These are phyloP conservation scores for Actias luna DNA, from an alignment of 2,888 invertebrate species.

Conservation along the genomic window DNA sequence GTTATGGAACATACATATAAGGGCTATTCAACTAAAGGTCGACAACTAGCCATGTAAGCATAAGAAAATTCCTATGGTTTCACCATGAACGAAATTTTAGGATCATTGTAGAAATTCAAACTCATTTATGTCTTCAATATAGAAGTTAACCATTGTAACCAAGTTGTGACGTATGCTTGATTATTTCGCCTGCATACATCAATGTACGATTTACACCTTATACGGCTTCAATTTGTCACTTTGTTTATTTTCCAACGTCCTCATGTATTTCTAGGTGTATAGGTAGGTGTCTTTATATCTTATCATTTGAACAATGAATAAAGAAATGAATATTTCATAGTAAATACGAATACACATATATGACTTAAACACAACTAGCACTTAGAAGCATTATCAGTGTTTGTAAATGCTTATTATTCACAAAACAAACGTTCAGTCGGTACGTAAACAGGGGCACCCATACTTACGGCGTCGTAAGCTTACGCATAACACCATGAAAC, in stretches of 20 bases:
- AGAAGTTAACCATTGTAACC: neutral
- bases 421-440: constrained; percentile 8
- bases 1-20: too few species aligned
- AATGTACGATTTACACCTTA: too few species aligned
- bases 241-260: neutral
- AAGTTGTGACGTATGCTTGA: too few species aligned
- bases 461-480: constrained; percentile 10
- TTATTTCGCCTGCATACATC: too few species aligned
- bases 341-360: neutral
- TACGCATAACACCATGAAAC: constrained; percentile 55
- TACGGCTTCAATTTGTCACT: neutral
- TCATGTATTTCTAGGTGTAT: neutral
- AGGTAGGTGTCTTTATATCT: too few species aligned
- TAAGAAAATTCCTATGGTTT: too few species aligned
- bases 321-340: neutral
- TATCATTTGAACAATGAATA: neutral
- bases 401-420: constrained; percentile 14
- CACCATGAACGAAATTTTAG: too few species aligned
- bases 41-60: too few species aligned
- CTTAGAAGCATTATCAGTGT: constrained; percentile 8
- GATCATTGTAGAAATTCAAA: too few species aligned
- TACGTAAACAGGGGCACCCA: constrained; percentile 13
- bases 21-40: too few species aligned
- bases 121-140: neutral
- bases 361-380: neutral